Evolutionary conservation across 2,888 invertebrate species (phyloP), one percentile per base, ranked within the genome.

Genomic region (Melitaea athalia): DNA sequence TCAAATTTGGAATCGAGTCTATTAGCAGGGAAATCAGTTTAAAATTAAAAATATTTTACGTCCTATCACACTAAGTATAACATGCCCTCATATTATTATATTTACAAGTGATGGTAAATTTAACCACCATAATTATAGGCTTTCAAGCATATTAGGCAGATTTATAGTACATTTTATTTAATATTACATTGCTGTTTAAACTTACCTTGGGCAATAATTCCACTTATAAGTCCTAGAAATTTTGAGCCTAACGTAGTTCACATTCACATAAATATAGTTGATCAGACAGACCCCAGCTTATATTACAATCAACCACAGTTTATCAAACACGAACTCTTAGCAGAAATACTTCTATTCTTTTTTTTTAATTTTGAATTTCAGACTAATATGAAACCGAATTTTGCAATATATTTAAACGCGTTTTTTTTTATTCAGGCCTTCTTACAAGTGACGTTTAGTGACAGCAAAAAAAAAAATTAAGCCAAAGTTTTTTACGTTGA

Each of bases 1-100:
- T 77, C 74, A 74, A 78, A 75, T 81, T 79, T 75, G 76, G 78
- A 82, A 82, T 75, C 78, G 75, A 78, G 73, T 62, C 67, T 63
- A 63, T 64, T 69, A 60, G 64, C 64, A 55, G n/a, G 33, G n/a
- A n/a, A 55, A 7, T 33, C 0, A 6, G 31, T 53, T 33, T 0
- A 14, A 55, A 33, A 68, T 62, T 43, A 64, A 64, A 68, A 50
- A 52, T 52, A 50, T 38, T 60, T 12, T 61, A 38, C 6, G 17
- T 31, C 14, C 17, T n/a, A 43, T 50, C 59, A 31, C 45, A 47
- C 14, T 38, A 38, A 38, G 14, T 47, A 14, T 47, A 5, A n/a
- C 47, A 49, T 49, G 47, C 47, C 45, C 45, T 11, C 45, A n/a
- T 6, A 17, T 52, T 11, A 24, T 52, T 52, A 24, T 14, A 24